Conservation (phyloP, 2,113 vertebrate species). For the Oncorhynchus gorbuscha region DNA sequence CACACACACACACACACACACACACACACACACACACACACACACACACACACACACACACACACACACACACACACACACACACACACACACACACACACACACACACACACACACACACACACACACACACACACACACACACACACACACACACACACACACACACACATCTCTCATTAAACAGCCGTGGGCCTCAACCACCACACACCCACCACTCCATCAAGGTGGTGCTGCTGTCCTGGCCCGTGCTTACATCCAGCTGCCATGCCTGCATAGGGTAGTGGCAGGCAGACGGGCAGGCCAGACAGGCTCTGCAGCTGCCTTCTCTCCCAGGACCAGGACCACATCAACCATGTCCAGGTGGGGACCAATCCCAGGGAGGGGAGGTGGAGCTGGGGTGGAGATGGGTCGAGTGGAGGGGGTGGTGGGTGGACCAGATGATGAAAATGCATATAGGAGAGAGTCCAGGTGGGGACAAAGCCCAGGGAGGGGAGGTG, state of each 20-base stretch:
- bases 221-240: background rate
- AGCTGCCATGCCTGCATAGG: too few species aligned
- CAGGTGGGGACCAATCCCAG: too few species aligned
- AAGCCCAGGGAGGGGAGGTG: background rate
- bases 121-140: background rate
- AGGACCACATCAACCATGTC: too few species aligned
- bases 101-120: background rate
- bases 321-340: too few species aligned
- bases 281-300: too few species aligned
- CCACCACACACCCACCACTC: background rate
- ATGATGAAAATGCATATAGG: too few species aligned
- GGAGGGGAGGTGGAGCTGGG: background rate
- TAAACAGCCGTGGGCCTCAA: too few species aligned
- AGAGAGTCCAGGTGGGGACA: too few species aligned
- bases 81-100: conserved; percentile 7
- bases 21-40: conserved; percentile 14
- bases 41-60: conserved; percentile 18
- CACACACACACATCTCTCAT: too few species aligned
- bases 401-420: too few species aligned
- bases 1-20: conserved; percentile 20
- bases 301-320: too few species aligned
- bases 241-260: too few species aligned
- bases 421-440: conserved; percentile 4
- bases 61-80: conserved; percentile 25
- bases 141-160: background rate